Evolutionary conservation across 2,113 vertebrate genomes (phyloP).

Genomic region (Neolamprologus kungweensis): DNA sequence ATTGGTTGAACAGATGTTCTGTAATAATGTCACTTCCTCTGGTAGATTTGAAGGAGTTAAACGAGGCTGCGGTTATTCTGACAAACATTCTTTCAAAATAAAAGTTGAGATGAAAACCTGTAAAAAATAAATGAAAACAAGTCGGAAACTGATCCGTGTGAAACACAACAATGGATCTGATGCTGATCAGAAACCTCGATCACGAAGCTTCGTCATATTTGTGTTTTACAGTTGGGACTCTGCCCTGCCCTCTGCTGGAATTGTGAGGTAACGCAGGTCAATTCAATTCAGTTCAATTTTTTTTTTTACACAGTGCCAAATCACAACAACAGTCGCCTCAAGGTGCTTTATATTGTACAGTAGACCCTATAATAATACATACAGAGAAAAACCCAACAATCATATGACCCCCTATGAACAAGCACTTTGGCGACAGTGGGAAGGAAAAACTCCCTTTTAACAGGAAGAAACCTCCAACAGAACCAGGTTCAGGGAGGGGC

Average conservation of each 20-base stretch:
- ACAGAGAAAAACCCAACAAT: neutral
- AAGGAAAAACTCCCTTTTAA: neutral
- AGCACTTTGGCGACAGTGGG: neutral
- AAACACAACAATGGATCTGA: neutral
- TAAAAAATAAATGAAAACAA: neutral
- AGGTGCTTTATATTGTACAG: accelerated
- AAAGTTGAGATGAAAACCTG: neutral
- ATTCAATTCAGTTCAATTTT: neutral
- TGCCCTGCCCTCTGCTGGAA: neutral
- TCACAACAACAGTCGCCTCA: neutral
- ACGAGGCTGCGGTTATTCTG: neutral
- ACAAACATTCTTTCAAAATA: neutral
- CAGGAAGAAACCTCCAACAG: accelerated
- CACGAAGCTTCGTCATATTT: neutral
- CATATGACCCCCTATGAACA: accelerated
- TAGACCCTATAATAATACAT: neutral
- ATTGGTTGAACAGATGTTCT: neutral
- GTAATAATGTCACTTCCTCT: neutral
- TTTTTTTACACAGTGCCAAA: accelerated
- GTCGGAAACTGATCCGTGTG: neutral
- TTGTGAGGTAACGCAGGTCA: neutral
- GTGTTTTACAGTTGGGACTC: neutral
- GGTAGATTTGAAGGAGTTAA: neutral
- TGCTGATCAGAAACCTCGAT: neutral
- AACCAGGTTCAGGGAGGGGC: neutral